phyloP scores from a whole-genome alignment of 2,888 invertebrate genomes.

The Nomada goodeniana region DNA sequence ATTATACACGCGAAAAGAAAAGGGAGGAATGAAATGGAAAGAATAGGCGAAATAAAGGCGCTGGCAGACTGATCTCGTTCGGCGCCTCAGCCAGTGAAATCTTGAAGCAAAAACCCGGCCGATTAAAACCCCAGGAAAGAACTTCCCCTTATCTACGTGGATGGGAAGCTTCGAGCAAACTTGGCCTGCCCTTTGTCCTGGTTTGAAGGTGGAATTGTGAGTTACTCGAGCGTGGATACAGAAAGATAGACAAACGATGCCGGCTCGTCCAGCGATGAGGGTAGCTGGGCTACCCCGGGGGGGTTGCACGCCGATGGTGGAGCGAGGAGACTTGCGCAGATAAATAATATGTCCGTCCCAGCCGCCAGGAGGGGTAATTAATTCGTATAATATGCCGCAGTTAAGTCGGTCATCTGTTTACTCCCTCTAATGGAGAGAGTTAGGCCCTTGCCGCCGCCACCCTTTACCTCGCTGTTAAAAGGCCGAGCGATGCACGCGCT shows the following conservation, averaged over 20 bases:
- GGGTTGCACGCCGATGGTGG: conserved; percentile 55
- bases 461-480: conserved; percentile 5
- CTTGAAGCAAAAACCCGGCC: conserved; percentile 44
- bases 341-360: conserved; percentile 83
- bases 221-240: conserved; percentile 74
- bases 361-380: conserved; percentile 79
- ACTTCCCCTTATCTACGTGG: conserved; percentile 50
- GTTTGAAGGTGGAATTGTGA: conserved; percentile 61
- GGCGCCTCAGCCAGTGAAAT: conserved; percentile 12
- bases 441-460: conserved; percentile 36
- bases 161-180: conserved; percentile 47
- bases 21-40: background rate
- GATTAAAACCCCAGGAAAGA: conserved; percentile 52
- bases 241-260: conserved; percentile 79
- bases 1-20: background rate
- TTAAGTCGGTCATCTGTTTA: conserved; percentile 83
- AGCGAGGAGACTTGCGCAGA: conserved; percentile 69
- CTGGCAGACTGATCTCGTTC: conserved; percentile 21
- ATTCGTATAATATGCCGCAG: conserved; percentile 84
- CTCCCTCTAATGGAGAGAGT: conserved; percentile 59
- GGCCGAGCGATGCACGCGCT: conserved; percentile 32
- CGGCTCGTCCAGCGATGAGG: conserved; percentile 70
- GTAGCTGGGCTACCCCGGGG: conserved; percentile 59
- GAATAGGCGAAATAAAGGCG: conserved; percentile 3
- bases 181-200: conserved; percentile 52